phyloP scores from a whole-genome alignment of 2,797 vertebrate genomes.

The Sphenodon punctatus region DNA sequence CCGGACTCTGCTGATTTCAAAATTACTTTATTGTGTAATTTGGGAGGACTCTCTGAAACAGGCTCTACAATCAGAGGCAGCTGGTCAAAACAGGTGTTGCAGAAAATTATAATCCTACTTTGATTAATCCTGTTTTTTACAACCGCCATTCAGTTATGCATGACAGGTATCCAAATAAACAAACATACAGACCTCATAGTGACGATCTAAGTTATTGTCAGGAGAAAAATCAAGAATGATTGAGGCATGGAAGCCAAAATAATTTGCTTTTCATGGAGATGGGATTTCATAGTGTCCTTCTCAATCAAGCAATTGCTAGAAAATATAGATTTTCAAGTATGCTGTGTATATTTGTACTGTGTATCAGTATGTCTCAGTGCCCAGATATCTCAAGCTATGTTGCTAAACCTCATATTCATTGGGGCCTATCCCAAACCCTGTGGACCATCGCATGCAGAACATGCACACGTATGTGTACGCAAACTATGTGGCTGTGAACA shows the following conservation, averaged over 20 bases:
- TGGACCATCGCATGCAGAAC: not conserved
- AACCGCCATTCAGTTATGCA: slow-evolving; percentile 57
- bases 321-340: not conserved
- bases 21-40: slow-evolving; percentile 68
- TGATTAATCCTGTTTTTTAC: slow-evolving; percentile 73
- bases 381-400: not conserved
- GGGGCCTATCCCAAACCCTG: too few species aligned
- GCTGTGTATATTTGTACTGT: not conserved
- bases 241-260: slow-evolving; percentile 42
- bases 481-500: too few species aligned
- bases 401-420: not conserved
- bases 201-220: slow-evolving; percentile 62
- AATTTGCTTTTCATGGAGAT: slow-evolving; percentile 38
- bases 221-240: slow-evolving; percentile 62
- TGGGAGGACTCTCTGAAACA: slow-evolving; percentile 63
- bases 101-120: slow-evolving; percentile 76
- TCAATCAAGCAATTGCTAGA: slow-evolving; percentile 1
- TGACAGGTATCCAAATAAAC: slow-evolving; percentile 71
- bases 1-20: slow-evolving; percentile 49
- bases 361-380: not conserved
- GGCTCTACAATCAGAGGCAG: slow-evolving; percentile 68
- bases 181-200: slow-evolving; percentile 55
- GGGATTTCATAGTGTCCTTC: slow-evolving; percentile 39
- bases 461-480: too few species aligned
- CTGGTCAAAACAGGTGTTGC: slow-evolving; percentile 75